Evolutionary conservation across 2,113 vertebrate species (phyloP), one percentile per base, ranked within the genome.

Genomic region (Dipodomys stephensi): DNA sequence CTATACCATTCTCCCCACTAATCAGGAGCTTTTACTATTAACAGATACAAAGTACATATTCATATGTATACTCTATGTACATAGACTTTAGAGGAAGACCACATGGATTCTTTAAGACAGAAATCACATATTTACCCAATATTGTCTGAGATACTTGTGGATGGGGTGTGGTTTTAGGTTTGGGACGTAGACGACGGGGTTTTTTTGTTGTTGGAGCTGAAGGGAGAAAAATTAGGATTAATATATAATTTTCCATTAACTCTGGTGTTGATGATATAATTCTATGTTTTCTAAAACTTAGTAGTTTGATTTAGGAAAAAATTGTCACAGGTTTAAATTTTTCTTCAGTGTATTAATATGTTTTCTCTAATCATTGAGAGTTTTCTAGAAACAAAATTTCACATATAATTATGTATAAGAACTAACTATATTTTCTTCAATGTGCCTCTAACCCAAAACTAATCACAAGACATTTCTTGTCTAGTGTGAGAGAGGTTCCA

Each of bases 81-180:
- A 69, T 4, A 82, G 67, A 89, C 20, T 57, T 57, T 13, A 69
- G 28, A 60, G 32, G 13, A 8, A 57, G 46, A 57, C 30, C 69
- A 4, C 4, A 73, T 65, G n/a, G 53, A 68, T 83, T 89, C 23
- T 46, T 77, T 57, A 94, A 96, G 30, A 7, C 22, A 32, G 46
- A 86, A 93, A 92, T 8, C 4, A 88, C 67, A 95, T 96, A 98
- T 97, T 98, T 98, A 98, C 98, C 98, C 92, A 97, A 82, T 95
- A 97, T 97, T 87, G 94, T 97, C 88, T 97, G 97, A 77, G 94
- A 83, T 91, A 87, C 92, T 97, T 98, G 97, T 95, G 98, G 94
- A 87, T 69, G 64, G 7, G 96, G 95, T 84, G 96, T 97, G 97
- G 96, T 94, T 98, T 97, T 98, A 95, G 96, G 80, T 97, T 98